Evolutionary conservation across 2,797 vertebrate genomes (phyloP).

Genomic region (Chromis chromis): DNA sequence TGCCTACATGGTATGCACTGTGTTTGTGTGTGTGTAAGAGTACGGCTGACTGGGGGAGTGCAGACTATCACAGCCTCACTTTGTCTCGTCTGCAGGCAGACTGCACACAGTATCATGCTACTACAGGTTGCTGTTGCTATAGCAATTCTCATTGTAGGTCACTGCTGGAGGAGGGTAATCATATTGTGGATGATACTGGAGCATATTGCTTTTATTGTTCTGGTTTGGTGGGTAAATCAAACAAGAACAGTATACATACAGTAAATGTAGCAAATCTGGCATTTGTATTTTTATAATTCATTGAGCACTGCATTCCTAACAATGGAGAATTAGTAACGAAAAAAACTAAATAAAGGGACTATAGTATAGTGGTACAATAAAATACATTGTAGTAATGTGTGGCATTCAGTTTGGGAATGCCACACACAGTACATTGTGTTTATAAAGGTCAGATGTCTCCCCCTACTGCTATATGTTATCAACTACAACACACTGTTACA

Average conservation of each 20-base stretch:
- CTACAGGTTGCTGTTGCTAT: slow-evolving; percentile 52
- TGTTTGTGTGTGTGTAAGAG: slow-evolving; percentile 44
- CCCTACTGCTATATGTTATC: slow-evolving; percentile 48
- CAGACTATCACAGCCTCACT: slow-evolving; percentile 63
- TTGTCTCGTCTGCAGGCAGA: slow-evolving; percentile 56
- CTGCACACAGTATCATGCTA: slow-evolving; percentile 44
- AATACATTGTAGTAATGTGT: not conserved
- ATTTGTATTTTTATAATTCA: not conserved
- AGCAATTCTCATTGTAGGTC: slow-evolving; percentile 48
- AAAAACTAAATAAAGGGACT: not conserved
- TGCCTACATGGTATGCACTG: slow-evolving; percentile 70
- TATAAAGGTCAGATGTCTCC: slow-evolving; percentile 51
- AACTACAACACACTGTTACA: slow-evolving; percentile 53
- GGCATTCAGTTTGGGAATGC: not conserved
- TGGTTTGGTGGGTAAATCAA: slow-evolving; percentile 10
- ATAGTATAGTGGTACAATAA: not conserved
- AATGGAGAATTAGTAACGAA: not conserved
- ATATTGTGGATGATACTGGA: slow-evolving; percentile 8
- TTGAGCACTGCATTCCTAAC: not conserved
- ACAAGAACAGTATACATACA: not conserved
- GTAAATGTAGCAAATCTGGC: not conserved
- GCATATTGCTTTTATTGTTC: slow-evolving; percentile 16
- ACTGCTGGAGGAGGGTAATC: slow-evolving; percentile 8
- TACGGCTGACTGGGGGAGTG: slow-evolving; percentile 46
- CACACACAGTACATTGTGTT: not conserved